A percentile compares a stretch with the other conserved stretches of the same genome.
Evolutionary conservation across 30 jellyfish, hydroid and myxozoan genomes (phyloP).

Genomic region (Pelagia noctiluca): DNA sequence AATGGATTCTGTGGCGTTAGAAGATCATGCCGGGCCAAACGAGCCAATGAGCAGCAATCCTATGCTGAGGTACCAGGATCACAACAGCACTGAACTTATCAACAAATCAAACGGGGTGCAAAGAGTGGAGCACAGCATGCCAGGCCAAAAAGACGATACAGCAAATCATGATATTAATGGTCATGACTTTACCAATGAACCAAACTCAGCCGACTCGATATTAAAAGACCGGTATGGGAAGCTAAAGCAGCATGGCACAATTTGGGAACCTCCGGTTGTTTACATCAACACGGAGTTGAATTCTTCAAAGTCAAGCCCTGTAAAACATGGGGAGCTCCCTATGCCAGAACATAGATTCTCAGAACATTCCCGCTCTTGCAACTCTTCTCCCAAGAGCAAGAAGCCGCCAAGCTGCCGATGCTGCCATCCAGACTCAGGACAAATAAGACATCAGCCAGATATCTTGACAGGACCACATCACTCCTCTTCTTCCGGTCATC

Average conservation of each 20-base stretch:
- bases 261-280: constrained; percentile 85
- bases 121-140: constrained; percentile 12
- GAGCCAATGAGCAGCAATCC: constrained; percentile 9
- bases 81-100: constrained; percentile 23
- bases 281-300: constrained; percentile 57
- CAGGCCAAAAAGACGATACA: constrained; percentile 29
- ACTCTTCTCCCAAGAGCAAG: constrained; percentile 57
- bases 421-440: constrained; percentile 64
- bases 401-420: constrained; percentile 52
- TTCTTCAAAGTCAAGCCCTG: constrained; percentile 44
- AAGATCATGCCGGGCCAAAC: constrained; percentile 40
- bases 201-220: constrained; percentile 3
- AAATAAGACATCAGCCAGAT: constrained; percentile 28
- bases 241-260: constrained; percentile 81
- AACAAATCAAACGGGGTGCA: background rate
- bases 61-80: constrained; percentile 31
- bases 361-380: constrained; percentile 40
- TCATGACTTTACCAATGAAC: constrained; percentile 39
- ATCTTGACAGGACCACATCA: constrained; percentile 22
- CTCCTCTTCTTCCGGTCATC: constrained; percentile 42
- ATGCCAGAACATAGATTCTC: constrained; percentile 39
- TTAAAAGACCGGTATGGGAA: constrained; percentile 56
- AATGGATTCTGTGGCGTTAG: constrained; percentile 63
- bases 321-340: background rate
- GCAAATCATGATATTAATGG: constrained; percentile 28